Evolutionary conservation across 2,797 vertebrate species (phyloP).

Genomic region (Syngnathus acus): DNA sequence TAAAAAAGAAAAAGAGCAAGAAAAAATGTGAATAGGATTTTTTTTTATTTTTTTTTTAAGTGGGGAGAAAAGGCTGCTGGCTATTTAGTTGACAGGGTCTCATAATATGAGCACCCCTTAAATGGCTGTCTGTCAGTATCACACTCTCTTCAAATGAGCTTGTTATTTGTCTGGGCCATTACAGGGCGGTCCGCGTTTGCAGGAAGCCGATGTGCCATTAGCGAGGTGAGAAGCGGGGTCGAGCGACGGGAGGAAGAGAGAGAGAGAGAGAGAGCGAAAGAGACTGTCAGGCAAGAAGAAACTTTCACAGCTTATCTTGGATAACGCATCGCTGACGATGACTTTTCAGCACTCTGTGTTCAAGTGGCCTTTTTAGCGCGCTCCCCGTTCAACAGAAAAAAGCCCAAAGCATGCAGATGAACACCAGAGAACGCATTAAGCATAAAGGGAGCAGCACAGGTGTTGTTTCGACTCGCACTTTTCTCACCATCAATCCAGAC

Average conservation of each 20-base stretch:
- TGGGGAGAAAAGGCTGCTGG: conserved; percentile 12
- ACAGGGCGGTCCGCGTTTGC: conserved; percentile 28
- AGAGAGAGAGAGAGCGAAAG: background rate
- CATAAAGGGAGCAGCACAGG: background rate
- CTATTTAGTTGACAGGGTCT: conserved; percentile 29
- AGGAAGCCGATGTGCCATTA: conserved; percentile 38
- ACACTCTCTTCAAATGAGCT: conserved; percentile 47
- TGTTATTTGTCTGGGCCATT: conserved; percentile 40
- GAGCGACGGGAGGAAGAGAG: conserved; percentile 3
- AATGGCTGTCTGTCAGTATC: conserved; percentile 37
- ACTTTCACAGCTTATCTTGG: conserved; percentile 3
- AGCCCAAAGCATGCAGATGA: background rate
- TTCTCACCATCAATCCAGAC: no score
- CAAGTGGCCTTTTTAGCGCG: conserved; percentile 7
- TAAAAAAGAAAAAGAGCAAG: background rate
- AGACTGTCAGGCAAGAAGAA: background rate
- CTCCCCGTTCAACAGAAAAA: background rate
- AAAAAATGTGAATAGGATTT: conserved; percentile 9
- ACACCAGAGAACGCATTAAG: background rate
- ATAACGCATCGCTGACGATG: conserved; percentile 1
- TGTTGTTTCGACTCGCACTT: background rate
- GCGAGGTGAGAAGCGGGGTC: conserved; percentile 12
- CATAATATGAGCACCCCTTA: conserved; percentile 30
- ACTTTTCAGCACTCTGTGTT: conserved; percentile 7
- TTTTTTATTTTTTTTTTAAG: background rate